Base-by-base conservation (phyloP, 1,140 invertebrate genomes). In the Orussus abietinus region DNA sequence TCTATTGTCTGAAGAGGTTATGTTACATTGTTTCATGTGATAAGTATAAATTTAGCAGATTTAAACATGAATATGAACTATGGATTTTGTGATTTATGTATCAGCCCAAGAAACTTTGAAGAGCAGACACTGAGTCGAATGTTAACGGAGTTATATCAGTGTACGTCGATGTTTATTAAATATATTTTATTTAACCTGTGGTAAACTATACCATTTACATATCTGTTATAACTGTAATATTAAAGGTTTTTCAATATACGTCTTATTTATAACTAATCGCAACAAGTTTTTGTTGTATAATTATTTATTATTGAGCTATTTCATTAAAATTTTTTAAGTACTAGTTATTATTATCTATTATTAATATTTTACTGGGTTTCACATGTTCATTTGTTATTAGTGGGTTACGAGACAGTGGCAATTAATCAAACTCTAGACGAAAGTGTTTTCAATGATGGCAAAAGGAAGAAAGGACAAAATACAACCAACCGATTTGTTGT, bases 341-440 rank as follows among this genome's bases (percentile, higher is more conserved):
- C 10, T 11, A 18, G 0, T 35, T 35, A 29, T 39, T 29, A 37
- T 34, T 38, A 21, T 17, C 29, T 19, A 14, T n/a, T 11, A 3
- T 17, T 33, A 32, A 37, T 17, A 31, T 10, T 31, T n/a, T 22
- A 32, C 4, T 45, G n/a, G n/a, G n/a, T 7, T 28, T 31, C 14
- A 4, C 21, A 29, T 31, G 25, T 28, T 40, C 36, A 11, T 36
- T 48, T 39, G 22, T 41, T 42, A 7, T 9, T 38, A 75, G 70
- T 68, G 37, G 74, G 74, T 35, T 77, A 69, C 35, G 55, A 54
- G 42, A 72, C 68, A 5, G 48, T 76, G 12, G 74, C 65, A 26
- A 48, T 77, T 30, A 75, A 77, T 56, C 64, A 62, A 40, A 55
- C 53, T 32, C 19, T 75, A 14, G 62, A 75, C 45, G 74, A 75